These are phyloP conservation scores for Coleophora deauratella DNA, from an alignment of 2,888 invertebrate species.

Conservation along the genomic window DNA sequence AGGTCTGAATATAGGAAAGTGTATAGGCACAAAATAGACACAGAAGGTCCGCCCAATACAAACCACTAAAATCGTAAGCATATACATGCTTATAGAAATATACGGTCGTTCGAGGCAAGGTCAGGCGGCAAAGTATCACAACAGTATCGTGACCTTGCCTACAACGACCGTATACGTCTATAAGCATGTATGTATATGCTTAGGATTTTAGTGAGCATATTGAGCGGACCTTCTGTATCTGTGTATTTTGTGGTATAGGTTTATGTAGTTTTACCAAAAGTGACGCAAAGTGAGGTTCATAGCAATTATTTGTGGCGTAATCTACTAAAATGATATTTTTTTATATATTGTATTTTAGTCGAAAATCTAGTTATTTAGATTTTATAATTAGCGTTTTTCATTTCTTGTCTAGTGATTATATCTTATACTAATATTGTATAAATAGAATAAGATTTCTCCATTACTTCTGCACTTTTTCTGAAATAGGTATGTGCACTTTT, in stretches of 20 bases:
- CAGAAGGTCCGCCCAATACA: too few species aligned
- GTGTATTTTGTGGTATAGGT: not conserved
- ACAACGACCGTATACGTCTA: too few species aligned
- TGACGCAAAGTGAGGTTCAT: constrained; percentile 23
- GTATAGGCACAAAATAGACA: too few species aligned
- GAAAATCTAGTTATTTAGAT: constrained; percentile 12
- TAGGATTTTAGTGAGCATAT: too few species aligned
- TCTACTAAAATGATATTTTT: constrained; percentile 28
- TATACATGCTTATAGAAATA: too few species aligned
- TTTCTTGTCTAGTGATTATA: constrained; percentile 38
- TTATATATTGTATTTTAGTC: constrained; percentile 23
- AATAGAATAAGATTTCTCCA: constrained; percentile 12
- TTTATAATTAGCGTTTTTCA: constrained; percentile 19
- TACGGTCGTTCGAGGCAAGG: too few species aligned
- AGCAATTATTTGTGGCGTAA: constrained; percentile 17
- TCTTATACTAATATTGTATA: constrained; percentile 21
- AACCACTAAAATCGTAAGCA: too few species aligned
- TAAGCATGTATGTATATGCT: too few species aligned
- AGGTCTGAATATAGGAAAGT: not conserved
- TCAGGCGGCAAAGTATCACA: too few species aligned
- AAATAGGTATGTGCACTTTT: constrained; percentile 14
- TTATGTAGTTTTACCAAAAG: constrained; percentile 5
- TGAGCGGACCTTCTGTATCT: too few species aligned
- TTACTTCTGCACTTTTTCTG: constrained; percentile 31
- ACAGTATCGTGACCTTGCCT: too few species aligned